These are phyloP conservation scores for Oostethus manadensis DNA, from an alignment of 2,113 vertebrate species.

Conservation along the genomic window DNA sequence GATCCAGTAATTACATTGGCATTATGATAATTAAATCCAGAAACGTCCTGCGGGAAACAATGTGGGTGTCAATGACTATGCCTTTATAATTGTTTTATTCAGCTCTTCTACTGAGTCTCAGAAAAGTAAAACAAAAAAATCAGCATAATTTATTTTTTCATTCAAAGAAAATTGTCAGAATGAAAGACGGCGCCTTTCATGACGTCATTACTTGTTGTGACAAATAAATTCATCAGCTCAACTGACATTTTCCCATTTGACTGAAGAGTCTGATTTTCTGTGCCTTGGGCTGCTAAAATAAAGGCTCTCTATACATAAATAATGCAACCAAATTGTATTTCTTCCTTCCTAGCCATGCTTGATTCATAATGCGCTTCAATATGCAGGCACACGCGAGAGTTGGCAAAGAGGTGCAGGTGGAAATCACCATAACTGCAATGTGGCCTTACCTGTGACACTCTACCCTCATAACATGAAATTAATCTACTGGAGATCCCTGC, in stretches of 20 bases:
- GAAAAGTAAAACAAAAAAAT: too few relatives aligned
- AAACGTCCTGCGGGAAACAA: too few relatives aligned
- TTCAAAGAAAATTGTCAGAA: neutral
- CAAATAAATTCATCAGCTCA: slow-evolving; percentile 53
- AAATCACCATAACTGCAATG: slow-evolving; percentile 18
- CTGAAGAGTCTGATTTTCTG: slow-evolving; percentile 39
- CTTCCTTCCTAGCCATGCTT: slow-evolving; percentile 5
- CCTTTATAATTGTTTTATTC: too few relatives aligned
- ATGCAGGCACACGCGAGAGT: neutral
- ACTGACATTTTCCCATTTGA: slow-evolving; percentile 58
- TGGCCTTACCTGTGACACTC: slow-evolving; percentile 29
- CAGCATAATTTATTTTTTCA: neutral
- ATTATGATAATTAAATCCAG: too few relatives aligned
- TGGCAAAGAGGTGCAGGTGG: neutral
- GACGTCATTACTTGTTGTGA: slow-evolving; percentile 37
- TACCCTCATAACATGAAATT: slow-evolving; percentile 45
- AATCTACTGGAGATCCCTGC: too few relatives aligned
- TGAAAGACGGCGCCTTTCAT: slow-evolving; percentile 45
- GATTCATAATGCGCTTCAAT: slow-evolving; percentile 24
- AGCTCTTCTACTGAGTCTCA: too few relatives aligned
- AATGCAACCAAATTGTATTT: slow-evolving; percentile 42
- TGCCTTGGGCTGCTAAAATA: slow-evolving; percentile 42
- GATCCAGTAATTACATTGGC: too few relatives aligned
- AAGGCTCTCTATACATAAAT: slow-evolving; percentile 45
- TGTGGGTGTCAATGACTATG: too few relatives aligned